Evolutionary conservation across 2,888 invertebrate species (phyloP), one percentile per base, ranked within the genome.

Genomic region (Nudaria mundana): DNA sequence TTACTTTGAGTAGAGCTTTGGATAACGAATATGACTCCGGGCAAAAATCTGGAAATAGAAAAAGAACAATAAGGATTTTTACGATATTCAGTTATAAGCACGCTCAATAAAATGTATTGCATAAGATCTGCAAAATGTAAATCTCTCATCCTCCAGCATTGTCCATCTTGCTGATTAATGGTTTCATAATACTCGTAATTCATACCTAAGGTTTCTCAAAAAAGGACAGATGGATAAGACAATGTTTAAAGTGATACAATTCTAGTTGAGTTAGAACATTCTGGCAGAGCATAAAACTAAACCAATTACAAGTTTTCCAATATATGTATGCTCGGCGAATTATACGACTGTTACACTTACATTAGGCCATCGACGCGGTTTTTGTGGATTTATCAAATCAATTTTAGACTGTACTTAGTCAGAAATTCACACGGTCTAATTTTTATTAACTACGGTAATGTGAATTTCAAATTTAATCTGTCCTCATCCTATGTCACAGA

Each of bases 301-400:
- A 81, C 73, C 81, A 84, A 84, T 85, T 83, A 83, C 78, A 85
- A 84, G 82, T 85, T 83, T 84, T 80, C 81, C 81, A 82, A 83
- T 83, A n/a, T n/a, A n/a, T n/a, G n/a, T n/a, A 82, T 78, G 78
- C 73, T 73, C 66, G 68, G 79, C 70, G 77, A 80, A 82, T 84
- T 81, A 83, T 82, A 80, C 72, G 76, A 78, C 76, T 81, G 78
- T 76, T 75, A 69, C 77, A 76, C 70, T 78, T 67, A 71, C 71
- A 71, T 75, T 73, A 71, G 73, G 68, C 73, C 48, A 66, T 65
- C 69, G 56, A 71, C 69, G 59, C 71, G 68, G 69, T 76, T 69
- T 72, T 76, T 72, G 70, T 58, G 44, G 63, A 67, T 64, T 72
- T 76, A 63, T 58, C 61, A 68, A 69, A 72, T 71, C 59, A 70